Conservation (phyloP, 2,888 invertebrate species). For the Litoditis marina region DNA sequence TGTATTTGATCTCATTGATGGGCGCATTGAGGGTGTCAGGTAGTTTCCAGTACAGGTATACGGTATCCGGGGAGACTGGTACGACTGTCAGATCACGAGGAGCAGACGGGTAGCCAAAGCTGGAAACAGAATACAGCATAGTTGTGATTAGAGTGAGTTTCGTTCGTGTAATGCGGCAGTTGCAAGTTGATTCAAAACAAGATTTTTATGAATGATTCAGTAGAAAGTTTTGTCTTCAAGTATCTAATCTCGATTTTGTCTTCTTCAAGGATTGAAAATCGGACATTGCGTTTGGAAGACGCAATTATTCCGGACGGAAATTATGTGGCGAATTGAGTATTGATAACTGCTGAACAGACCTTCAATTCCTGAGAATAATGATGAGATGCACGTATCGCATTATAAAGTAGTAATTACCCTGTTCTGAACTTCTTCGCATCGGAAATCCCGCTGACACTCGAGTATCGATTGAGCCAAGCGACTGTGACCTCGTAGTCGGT, state of each 20-base stretch:
- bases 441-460: constrained; percentile 45
- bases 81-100: constrained; percentile 44
- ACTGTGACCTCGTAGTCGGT: constrained; percentile 59
- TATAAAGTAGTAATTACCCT: constrained; percentile 36
- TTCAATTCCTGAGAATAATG: no score
- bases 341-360: no score
- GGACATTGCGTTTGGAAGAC: no score
- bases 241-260: neutral
- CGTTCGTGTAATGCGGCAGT: no score
- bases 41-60: constrained; percentile 55
- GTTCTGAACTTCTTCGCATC: constrained; percentile 47
- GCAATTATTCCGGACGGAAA: no score
- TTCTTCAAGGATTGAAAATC: no score
- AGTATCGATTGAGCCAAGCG: constrained; percentile 58
- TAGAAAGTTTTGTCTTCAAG: neutral
- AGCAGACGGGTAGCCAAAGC: constrained; percentile 45
- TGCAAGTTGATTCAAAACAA: neutral
- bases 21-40: constrained; percentile 59
- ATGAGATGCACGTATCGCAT: no score
- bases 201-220: constrained; percentile 1
- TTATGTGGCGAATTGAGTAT: no score
- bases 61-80: constrained; percentile 57
- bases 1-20: constrained; percentile 55
- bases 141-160: no score
- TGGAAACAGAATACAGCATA: neutral